Base-by-base conservation (phyloP, 2,113 vertebrate genomes). In the Limanda limanda region DNA sequence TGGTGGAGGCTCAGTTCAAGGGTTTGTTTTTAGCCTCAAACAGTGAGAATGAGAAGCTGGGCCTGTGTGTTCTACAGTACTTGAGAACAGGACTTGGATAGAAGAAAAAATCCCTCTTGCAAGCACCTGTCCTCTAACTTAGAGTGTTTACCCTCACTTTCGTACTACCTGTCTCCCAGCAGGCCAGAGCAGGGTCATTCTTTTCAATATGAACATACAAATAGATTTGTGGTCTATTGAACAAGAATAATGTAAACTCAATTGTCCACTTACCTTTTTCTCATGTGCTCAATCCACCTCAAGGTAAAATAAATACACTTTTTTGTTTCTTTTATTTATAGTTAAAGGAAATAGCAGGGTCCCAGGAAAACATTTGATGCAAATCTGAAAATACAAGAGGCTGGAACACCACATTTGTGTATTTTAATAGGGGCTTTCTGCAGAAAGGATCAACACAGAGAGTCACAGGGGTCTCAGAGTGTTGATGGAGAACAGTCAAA, bases 11-110 rank as follows among this genome's bases (percentile, higher is more conserved):
- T 70, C 35, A 57, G 20, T n/a, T 70, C 24, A 78, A 66, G 67
- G 42, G 67, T 79, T 83, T 71, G 35, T 51, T 79, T 83, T 73
- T 56, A 62, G 64, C 69, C 42, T 35, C 55, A 40, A 55, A 60
- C 56, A 61, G 47, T 64, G 48, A 48, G 40, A 20, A 21, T 51
- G 20, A 20, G 21, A 52, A 24, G 58, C 45, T 12, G 24, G 1
- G 20, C 8, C 5, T 42, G 27, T 63, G 42, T 62, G 35, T 69
- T 71, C 27, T 45, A 64, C 55, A n/a, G n/a, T n/a, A n/a, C 25
- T 21, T 3, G 18, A 52, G 60, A 66, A 40, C 31, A 20, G 51
- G 69, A 54, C 63, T 11, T 51, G 23, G 7, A 52, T 35, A 40
- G 21, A 54, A 45, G 45, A 37, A 47, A 51, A 27, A 47, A 68